A percentile compares a stretch with the other conserved stretches of the same genome.
Conservation (phyloP, 2,797 vertebrate species). For the Linurgus olivaceus region DNA sequence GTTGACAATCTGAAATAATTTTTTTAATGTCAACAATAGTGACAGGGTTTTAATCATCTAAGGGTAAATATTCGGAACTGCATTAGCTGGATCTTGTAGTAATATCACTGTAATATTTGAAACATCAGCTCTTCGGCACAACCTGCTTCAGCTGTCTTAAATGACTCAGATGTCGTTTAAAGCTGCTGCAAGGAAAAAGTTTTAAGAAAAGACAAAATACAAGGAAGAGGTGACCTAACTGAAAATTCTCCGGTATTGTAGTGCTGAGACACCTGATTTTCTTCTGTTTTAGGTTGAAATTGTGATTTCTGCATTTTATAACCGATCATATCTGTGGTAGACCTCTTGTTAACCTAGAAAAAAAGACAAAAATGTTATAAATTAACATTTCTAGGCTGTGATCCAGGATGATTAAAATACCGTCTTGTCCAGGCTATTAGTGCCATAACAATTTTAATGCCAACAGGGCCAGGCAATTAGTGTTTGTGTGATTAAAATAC, state of each 20-base stretch:
- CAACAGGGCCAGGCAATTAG: conserved; percentile 4
- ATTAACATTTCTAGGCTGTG: neutral
- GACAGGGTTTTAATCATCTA: neutral
- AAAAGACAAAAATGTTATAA: neutral
- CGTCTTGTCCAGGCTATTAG: neutral
- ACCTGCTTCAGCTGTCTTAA: neutral
- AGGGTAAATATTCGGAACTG: neutral
- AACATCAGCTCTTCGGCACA: neutral
- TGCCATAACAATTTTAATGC: neutral
- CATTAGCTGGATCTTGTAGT: neutral
- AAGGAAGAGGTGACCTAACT: neutral
- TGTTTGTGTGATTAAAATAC: conserved; percentile 30
- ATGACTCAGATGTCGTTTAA: neutral
- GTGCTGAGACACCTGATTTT: neutral
- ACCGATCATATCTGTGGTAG: neutral
- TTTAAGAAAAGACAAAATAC: neutral
- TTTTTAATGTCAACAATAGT: neutral
- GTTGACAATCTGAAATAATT: neutral
- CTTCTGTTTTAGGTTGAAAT: neutral
- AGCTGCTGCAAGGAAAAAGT: neutral
- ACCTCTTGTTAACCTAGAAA: neutral
- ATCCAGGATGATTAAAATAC: conserved; percentile 44
- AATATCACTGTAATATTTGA: neutral
- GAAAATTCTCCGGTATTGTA: neutral
- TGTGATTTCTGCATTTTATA: neutral